Evolutionary conservation across 2,113 vertebrate species (phyloP), one percentile per base, ranked within the genome.

Genomic region (Paradisaea rubra): DNA sequence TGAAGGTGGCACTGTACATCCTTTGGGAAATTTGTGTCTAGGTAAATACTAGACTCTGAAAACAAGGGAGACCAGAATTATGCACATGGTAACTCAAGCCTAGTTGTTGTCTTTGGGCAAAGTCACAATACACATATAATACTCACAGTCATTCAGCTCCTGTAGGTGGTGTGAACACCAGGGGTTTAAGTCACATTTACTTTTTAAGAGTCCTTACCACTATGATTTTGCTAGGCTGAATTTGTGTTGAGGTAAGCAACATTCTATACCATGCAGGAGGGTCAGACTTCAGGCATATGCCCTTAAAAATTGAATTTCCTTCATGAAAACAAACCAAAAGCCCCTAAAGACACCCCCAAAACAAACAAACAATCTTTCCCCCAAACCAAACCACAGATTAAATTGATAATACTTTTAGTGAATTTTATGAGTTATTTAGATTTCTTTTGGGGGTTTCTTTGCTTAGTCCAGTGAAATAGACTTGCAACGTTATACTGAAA

Each of bases 311-410:
- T 54, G 28, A 44, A 54, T 73, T 45, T 84, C 21, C 3, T 76
- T 68, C 30, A 47, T 47, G 3, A 37, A 57, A 68, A 57, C 31
- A 44, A 44, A 2, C 2, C 1, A 31, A 33, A 57, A 60, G 10
- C 0, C 1, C 6, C 10, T 3, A 9, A 20, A 54, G 20, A 15
- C 4, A 6, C 4, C 13, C 7, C 2, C 3, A 7, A 61, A 66
- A 25, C 16, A 79, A 60, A 22, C 1, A 52, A n/a, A 7, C 13
- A 37, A 7, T 2, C 5, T 23, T 10, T 1, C 1, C 12, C 23
- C 10, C 0, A 9, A 77, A 86, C 2, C 6, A 60, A 53, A 4
- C 4, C 1, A 18, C 5, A 56, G 7, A 69, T 47, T n/a, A 76
- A 65, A 65, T 28, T 25, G 8, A 24, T 49, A 83, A 42, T 20